A percentile compares a stretch with the other conserved stretches of the same genome.
These are phyloP conservation scores for Sminthurinus aureus DNA, from an alignment of 2,888 invertebrate species.

Conservation along the genomic window DNA sequence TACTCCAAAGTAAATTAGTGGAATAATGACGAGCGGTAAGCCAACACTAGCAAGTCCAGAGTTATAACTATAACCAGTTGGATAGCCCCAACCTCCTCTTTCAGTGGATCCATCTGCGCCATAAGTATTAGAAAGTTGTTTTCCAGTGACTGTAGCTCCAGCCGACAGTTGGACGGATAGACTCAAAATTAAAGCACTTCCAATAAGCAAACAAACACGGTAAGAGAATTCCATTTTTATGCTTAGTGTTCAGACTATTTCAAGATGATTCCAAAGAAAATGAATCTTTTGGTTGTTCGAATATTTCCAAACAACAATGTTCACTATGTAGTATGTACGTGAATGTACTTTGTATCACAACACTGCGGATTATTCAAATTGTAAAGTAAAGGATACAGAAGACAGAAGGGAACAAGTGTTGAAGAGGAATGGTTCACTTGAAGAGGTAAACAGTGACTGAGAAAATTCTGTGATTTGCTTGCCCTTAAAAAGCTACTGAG, in stretches of 20 bases:
- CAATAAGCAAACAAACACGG: neutral
- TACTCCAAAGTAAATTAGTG: conserved; percentile 33
- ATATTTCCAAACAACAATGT: too few relatives aligned
- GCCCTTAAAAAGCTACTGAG: conserved; percentile 25
- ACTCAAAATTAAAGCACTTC: conserved; percentile 6
- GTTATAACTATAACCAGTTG: conserved; percentile 24
- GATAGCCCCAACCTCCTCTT: conserved; percentile 36
- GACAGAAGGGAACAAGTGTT: neutral
- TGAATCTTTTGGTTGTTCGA: too few relatives aligned
- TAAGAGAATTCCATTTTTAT: conserved; percentile 22
- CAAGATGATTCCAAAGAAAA: too few relatives aligned
- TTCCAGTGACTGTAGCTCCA: conserved; percentile 5
- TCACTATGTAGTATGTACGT: neutral
- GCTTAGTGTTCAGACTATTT: neutral
- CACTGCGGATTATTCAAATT: neutral
- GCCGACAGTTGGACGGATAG: neutral
- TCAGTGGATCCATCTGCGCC: conserved; percentile 4
- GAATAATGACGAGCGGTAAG: conserved; percentile 32
- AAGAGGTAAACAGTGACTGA: conserved; percentile 17
- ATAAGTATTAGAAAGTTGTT: neutral
- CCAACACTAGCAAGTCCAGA: conserved; percentile 6
- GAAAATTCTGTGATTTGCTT: conserved; percentile 8
- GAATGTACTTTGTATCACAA: too few relatives aligned
- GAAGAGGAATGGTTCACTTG: neutral
- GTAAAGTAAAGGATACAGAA: neutral